phyloP scores from a whole-genome alignment of 2,113 vertebrate genomes.

The Hypocryptadius cinnamomeus region DNA sequence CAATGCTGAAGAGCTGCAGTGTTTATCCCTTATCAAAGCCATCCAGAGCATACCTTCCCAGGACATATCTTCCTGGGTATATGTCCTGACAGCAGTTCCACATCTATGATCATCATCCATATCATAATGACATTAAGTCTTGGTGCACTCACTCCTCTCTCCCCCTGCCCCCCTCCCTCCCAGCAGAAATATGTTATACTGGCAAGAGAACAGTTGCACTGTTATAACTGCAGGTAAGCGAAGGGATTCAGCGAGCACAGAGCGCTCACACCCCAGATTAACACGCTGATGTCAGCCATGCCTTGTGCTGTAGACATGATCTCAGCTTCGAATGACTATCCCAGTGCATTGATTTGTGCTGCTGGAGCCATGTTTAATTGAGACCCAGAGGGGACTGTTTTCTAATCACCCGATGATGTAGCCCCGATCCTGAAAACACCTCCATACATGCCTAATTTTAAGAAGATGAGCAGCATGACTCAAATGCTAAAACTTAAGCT shows the following conservation, averaged over 20 bases:
- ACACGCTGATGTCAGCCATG: not conserved
- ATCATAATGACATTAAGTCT: not conserved
- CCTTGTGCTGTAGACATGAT: slow-evolving; percentile 33
- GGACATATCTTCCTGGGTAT: not conserved
- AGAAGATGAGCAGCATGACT: slow-evolving; percentile 34
- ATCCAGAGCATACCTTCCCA: not conserved
- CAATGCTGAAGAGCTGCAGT: not conserved
- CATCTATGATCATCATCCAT: not conserved
- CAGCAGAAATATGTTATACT: not conserved
- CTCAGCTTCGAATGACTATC: slow-evolving; percentile 24
- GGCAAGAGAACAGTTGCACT: not conserved
- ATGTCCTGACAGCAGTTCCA: not conserved
- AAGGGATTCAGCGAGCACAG: not conserved
- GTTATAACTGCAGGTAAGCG: not conserved
- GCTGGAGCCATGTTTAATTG: slow-evolving; percentile 49
- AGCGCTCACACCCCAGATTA: slow-evolving; percentile 12
- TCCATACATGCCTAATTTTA: slow-evolving; percentile 34
- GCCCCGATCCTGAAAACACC: not conserved
- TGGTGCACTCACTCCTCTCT: not conserved
- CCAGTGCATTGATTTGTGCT: slow-evolving; percentile 25
- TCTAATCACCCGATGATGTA: slow-evolving; percentile 33
- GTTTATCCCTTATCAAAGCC: not conserved
- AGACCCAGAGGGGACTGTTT: slow-evolving; percentile 48
- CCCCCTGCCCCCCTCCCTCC: not conserved
- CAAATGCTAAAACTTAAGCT: slow-evolving; percentile 26